Conservation (phyloP, 2,888 invertebrate species). For the Ditylenchus weischeri region DNA sequence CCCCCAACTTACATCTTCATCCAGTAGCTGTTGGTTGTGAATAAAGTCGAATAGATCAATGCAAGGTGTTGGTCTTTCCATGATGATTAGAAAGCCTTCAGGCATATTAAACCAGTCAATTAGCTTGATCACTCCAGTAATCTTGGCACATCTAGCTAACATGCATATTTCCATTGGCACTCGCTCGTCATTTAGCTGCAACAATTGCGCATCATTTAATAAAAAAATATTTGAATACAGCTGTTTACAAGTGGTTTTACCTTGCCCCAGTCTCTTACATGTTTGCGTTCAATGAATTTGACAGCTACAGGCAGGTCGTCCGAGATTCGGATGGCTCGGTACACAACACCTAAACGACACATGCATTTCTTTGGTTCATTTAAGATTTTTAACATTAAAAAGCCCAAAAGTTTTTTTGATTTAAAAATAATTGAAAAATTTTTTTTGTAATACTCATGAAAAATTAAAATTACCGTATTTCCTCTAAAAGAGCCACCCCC, state of each 20-base stretch:
- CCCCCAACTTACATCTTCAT: slow-evolving; percentile 27
- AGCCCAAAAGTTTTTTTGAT: too few species aligned
- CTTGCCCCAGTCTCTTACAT: slow-evolving; percentile 52
- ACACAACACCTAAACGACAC: slow-evolving; percentile 28
- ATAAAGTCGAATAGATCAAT: slow-evolving; percentile 56
- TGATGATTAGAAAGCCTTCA: slow-evolving; percentile 55
- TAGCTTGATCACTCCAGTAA: slow-evolving; percentile 49
- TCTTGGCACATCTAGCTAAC: slow-evolving; percentile 48
- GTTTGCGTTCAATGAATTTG: slow-evolving; percentile 53
- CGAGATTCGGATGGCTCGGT: slow-evolving; percentile 39
- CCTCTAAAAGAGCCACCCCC: too few species aligned
- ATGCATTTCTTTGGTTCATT: too few species aligned
- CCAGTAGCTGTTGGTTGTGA: slow-evolving; percentile 43
- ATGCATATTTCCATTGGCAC: slow-evolving; percentile 57
- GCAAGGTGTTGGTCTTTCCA: slow-evolving; percentile 55
- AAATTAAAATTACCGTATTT: too few species aligned
- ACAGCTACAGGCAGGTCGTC: slow-evolving; percentile 53
- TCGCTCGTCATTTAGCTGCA: slow-evolving; percentile 52
- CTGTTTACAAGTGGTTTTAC: slow-evolving; percentile 16
- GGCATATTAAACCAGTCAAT: slow-evolving; percentile 56
- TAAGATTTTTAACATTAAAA: too few species aligned
- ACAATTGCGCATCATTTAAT: background rate
- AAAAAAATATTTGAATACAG: background rate
- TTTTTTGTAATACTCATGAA: too few species aligned
- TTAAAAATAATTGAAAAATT: too few species aligned